A percentile compares a stretch with the other conserved stretches of the same genome.
Evolutionary conservation across 2,797 vertebrate genomes (phyloP).

Genomic region (Lophius americanus): DNA sequence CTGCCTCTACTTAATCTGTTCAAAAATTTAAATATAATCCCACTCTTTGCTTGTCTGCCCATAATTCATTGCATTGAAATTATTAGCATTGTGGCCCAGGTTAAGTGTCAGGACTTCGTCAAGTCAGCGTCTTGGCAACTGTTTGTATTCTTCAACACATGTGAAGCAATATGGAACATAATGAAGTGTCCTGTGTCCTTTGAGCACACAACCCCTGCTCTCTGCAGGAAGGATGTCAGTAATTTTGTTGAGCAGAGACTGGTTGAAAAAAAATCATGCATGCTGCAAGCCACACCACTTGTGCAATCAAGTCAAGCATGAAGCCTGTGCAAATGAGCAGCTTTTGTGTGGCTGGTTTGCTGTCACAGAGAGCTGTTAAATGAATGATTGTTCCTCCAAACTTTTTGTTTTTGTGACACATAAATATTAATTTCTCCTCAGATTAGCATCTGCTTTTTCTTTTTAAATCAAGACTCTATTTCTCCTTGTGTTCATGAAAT

Average conservation of each 20-base stretch:
- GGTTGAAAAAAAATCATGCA: constrained; percentile 18
- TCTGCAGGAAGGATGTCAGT: constrained; percentile 7
- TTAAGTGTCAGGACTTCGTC: constrained; percentile 41
- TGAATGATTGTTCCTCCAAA: constrained; percentile 66
- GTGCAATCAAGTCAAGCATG: constrained; percentile 72
- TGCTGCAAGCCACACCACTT: constrained; percentile 57
- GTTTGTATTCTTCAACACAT: constrained; percentile 35
- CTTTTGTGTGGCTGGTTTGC: constrained; percentile 59
- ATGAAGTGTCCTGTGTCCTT: constrained; percentile 27
- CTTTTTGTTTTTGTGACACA: constrained; percentile 49
- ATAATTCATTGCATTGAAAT: constrained; percentile 46
- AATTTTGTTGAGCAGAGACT: constrained; percentile 21
- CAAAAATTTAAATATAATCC: constrained; percentile 36
- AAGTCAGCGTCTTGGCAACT: constrained; percentile 38
- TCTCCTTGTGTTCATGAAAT: not conserved
- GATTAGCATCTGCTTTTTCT: constrained; percentile 42
- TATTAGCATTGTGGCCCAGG: constrained; percentile 33
- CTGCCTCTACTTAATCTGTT: not conserved
- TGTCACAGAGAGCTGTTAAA: constrained; percentile 51
- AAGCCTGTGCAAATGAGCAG: constrained; percentile 74
- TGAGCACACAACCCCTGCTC: constrained; percentile 3
- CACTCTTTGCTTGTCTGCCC: constrained; percentile 37
- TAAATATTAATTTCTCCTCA: constrained; percentile 51
- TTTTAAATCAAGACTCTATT: constrained; percentile 19
- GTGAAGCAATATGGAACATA: constrained; percentile 34